Base-by-base conservation (phyloP, 2,113 vertebrate species). In the Neopipo cinnamomea region DNA sequence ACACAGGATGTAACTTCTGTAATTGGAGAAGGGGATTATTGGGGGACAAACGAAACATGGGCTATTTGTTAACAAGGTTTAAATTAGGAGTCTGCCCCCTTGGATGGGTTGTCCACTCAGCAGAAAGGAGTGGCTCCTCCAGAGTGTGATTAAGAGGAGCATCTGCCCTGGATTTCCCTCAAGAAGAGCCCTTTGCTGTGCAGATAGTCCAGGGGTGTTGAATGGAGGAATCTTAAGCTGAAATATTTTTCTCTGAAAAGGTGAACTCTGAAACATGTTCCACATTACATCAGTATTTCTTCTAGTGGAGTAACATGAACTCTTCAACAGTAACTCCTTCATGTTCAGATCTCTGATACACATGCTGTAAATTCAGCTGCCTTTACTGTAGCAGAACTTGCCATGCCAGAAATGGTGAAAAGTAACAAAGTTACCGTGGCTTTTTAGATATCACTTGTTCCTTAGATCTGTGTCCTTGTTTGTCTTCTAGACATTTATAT, bases 401-500 rank as follows among this genome's bases (percentile, higher is more conserved):
- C 31, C 6, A 0, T 44, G 17, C 30, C 25, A 41, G 61, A 72
- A 65, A 12, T 9, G 50, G 9, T 70, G 19, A 80, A 42, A 49
- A 83, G n/a, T 58, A 52, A 37, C 28, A 55, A 55, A 35, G 39
- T 58, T 25, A 0, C 5, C 3, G 17, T 62, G 52, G 24, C 11
- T 39, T 37, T 4, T 78, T 73, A 83, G 35, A 23, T 50, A 12
- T 1, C 1, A 4, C 80, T 79, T 12, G 9, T 59, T 50, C 53
- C 35, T 73, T n/a, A 22, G 9, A 37, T 37, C 3, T 12, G 0
- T 65, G 33, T 2, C 20, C 5, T 59, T 73, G 2, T 19, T 1
- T 93, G 7, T 93, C 68, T 93, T 96, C 24, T 84, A 99, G 99
- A 99, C 97, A 99, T 99, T 96, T 99, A 99, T 92, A 98, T 99